These are phyloP conservation scores for Daphoenositta chrysoptera DNA, from an alignment of 2,113 vertebrate species.

Conservation along the genomic window DNA sequence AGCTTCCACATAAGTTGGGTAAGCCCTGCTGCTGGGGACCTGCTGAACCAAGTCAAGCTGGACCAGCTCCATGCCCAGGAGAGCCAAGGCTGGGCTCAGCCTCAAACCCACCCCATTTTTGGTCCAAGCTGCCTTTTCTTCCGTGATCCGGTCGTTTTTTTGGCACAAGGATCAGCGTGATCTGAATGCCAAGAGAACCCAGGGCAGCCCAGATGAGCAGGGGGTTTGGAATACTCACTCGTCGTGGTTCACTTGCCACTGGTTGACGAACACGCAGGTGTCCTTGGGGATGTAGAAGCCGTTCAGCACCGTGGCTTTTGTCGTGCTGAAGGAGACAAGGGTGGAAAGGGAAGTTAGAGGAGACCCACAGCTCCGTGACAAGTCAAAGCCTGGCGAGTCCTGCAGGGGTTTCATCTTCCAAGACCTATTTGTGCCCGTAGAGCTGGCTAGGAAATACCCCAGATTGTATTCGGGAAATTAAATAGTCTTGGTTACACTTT, in stretches of 20 bases:
- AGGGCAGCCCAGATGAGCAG: rapidly evolving
- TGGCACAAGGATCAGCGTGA: rapidly evolving
- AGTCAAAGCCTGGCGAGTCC: neutral
- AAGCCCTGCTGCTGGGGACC: neutral
- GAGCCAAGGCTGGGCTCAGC: neutral
- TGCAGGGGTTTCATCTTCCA: neutral
- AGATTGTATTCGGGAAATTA: neutral
- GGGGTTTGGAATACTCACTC: slow-evolving; percentile 76
- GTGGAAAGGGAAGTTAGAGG: neutral
- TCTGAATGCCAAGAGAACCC: no score
- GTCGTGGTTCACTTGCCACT: slow-evolving; percentile 95
- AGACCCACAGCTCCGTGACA: rapidly evolving
- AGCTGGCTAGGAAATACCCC: neutral
- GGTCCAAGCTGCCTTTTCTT: neutral
- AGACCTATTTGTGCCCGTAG: neutral
- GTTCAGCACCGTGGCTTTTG: slow-evolving; percentile 79
- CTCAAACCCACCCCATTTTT: neutral
- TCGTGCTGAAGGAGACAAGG: slow-evolving; percentile 71
- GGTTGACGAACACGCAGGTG: slow-evolving; percentile 91
- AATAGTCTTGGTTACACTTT: neutral
- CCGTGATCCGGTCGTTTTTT: rapidly evolving
- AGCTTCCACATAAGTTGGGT: neutral
- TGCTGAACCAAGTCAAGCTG: neutral
- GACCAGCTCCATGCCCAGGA: neutral
- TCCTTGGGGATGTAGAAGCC: slow-evolving; percentile 90